Base-by-base conservation (phyloP, 1,140 invertebrate species). In the Drosophila ambigua region DNA sequence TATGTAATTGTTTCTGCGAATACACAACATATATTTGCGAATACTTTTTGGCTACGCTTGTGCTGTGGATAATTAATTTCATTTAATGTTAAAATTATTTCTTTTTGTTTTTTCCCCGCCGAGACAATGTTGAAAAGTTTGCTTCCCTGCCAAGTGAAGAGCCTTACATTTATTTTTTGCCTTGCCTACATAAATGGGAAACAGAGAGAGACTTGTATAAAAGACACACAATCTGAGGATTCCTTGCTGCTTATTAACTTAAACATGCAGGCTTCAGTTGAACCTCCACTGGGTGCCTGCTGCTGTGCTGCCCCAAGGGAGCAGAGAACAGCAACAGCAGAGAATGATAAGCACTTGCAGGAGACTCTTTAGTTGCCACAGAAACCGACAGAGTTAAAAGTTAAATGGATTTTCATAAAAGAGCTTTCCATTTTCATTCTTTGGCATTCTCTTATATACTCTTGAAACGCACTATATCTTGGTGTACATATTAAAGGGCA, bases 111-210 rank as follows among this genome's bases (percentile, higher is more conserved):
- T 41, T 45, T 16, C 23, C 35, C 44, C 16, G 48, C 35, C 61
- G 28, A 24, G 43, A 55, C 39, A 64, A 58, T 78, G 78, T 75
- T 85, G 78, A 78, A 87, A 78, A 78, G 74, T 87, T 74, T 57
- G 9, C 50, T 23, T 55, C 13, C 23, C 50, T 48, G 65, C 35
- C 73, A 49, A 20, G 28, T 55, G 50, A 69, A 59, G 59, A 63
- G 66, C 55, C 46, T 52, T 43, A 71, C 35, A 39, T 39, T 39
- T 39, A 39, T 13, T 13, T 45, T 39, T 53, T 50, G 57, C 15
- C 15, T 13, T 13, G 4, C 35, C 35, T 11, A 35, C 26, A 28
- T 7, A 6, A 58, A 24, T 2, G 46, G 45, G 53, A 58, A 45
- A 35, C 20, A 53, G 45, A 20, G 23, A n/a, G 11, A 26, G 20